These are phyloP conservation scores for Drosophila limbata DNA, from an alignment of 2,888 invertebrate genomes.

Conservation along the genomic window DNA sequence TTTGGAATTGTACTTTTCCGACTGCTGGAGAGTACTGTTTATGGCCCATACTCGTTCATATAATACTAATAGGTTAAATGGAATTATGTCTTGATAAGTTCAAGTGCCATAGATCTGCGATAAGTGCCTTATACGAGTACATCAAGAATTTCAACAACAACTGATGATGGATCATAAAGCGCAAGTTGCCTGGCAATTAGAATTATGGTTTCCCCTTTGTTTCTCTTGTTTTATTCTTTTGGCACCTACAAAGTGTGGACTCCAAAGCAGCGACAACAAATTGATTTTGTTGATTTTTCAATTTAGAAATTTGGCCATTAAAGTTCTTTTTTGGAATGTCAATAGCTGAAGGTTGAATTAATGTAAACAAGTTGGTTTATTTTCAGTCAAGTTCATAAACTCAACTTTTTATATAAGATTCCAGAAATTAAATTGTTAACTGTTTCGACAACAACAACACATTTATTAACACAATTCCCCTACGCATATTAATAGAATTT, in stretches of 20 bases:
- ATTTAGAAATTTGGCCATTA: constrained; percentile 13
- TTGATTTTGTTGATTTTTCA: constrained; percentile 34
- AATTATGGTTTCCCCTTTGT: constrained; percentile 17
- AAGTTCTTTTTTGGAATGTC: constrained; percentile 19
- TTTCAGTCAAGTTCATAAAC: constrained; percentile 1
- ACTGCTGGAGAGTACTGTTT: constrained; percentile 21
- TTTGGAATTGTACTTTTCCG: constrained; percentile 10
- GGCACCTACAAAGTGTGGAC: background rate
- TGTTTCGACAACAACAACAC: constrained; percentile 18
- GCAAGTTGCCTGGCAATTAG: constrained; percentile 41
- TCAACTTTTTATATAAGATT: constrained; percentile 6
- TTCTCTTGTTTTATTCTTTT: background rate
- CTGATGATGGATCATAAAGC: constrained; percentile 38
- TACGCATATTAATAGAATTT: constrained; percentile 7
- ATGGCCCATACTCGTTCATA: constrained; percentile 26
- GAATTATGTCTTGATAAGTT: constrained; percentile 61
- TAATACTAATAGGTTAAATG: constrained; percentile 55
- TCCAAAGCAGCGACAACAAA: constrained; percentile 26
- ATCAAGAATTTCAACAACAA: constrained; percentile 31
- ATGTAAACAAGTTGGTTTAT: constrained; percentile 37
- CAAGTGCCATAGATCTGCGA: constrained; percentile 55
- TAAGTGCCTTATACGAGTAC: constrained; percentile 36
- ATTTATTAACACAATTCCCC: constrained; percentile 47
- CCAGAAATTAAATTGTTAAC: background rate
- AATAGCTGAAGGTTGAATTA: constrained; percentile 55